Evolutionary conservation across 2,113 vertebrate species (phyloP), one percentile per base, ranked within the genome.

Genomic region (Galbula dea): DNA sequence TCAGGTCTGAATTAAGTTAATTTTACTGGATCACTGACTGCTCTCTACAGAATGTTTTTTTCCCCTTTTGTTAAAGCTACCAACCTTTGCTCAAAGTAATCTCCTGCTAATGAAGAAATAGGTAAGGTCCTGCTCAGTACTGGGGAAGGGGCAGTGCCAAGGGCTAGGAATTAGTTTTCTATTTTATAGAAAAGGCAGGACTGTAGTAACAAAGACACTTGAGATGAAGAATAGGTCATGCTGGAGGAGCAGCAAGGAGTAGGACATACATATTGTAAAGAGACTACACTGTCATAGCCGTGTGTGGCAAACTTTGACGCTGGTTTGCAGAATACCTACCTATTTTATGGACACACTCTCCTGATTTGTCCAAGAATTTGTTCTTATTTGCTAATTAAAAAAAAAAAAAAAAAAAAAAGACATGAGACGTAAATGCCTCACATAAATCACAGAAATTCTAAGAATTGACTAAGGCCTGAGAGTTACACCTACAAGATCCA

Each of bases 21-120:
- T 93, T 86, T 88, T 83, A 84, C 71, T 68, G 68, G 66, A 78
- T 92, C 26, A 17, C 77, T 67, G 67, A 48, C 63, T 89, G 55
- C 49, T 78, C 66, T 75, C 12, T 51, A 59, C 24, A 75, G 61
- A 63, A 62, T 1, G 41, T 43, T 57, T 79, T 75, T 65, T 74
- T 71, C 36, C 30, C 41, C 45, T 89, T 89, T 92, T 91, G n/a
- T 59, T 86, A 74, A 87, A 91, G n/a, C 36, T 92, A 86, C 45
- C 67, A 81, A 41, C 29, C 20, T 88, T 59, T 79, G 17, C 76
- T 84, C n/a, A 52, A 80, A 85, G 86, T 55, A 91, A 78, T 68
- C 19, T 77, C 48, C n/a, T 22, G 8, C 22, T 49, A 23, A 83
- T 52, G 26, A 55, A 74, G 23, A 17, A 86, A 67, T 6, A 51